Evolutionary conservation across 2,888 invertebrate genomes (phyloP).

Genomic region (Drosophila falleni): DNA sequence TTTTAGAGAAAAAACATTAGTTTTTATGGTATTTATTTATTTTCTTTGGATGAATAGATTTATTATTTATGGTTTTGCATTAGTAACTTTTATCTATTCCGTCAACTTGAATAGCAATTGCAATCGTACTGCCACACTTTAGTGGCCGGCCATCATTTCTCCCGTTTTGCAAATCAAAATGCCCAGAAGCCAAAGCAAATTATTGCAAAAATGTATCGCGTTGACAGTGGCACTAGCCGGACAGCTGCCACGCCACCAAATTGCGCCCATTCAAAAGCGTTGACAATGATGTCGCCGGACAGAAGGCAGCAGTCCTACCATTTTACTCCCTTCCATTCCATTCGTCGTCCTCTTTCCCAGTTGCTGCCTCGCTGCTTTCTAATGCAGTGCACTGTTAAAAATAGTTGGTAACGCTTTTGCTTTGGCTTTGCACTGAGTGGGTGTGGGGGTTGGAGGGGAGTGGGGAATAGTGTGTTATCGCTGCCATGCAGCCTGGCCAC

Average conservation of each 20-base stretch:
- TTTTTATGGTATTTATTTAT: too few species aligned
- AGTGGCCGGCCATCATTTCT: neutral
- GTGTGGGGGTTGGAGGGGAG: neutral
- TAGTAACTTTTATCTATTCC: neutral
- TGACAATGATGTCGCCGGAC: conserved; percentile 56
- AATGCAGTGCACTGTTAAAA: conserved; percentile 51
- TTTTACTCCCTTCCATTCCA: neutral
- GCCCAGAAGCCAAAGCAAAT: conserved; percentile 51
- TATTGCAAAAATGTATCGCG: conserved; percentile 60
- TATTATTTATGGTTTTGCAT: conserved; percentile 1
- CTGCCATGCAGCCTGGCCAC: conserved; percentile 65
- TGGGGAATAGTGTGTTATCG: conserved; percentile 59
- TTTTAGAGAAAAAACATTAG: too few species aligned
- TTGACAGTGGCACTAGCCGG: conserved; percentile 21
- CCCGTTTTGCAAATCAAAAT: conserved; percentile 50
- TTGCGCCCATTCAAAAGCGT: conserved; percentile 34
- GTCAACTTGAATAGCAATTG: too few species aligned
- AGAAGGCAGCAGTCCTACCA: conserved; percentile 11
- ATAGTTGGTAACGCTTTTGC: conserved; percentile 32
- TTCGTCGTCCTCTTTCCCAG: conserved; percentile 11
- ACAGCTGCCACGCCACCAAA: conserved; percentile 15
- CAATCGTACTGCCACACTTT: conserved; percentile 9
- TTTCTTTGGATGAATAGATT: neutral
- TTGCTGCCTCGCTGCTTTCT: conserved; percentile 63
- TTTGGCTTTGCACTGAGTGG: conserved; percentile 18